phyloP scores from a whole-genome alignment of 2,113 vertebrate species.

The Amblyopsis rosae region DNA sequence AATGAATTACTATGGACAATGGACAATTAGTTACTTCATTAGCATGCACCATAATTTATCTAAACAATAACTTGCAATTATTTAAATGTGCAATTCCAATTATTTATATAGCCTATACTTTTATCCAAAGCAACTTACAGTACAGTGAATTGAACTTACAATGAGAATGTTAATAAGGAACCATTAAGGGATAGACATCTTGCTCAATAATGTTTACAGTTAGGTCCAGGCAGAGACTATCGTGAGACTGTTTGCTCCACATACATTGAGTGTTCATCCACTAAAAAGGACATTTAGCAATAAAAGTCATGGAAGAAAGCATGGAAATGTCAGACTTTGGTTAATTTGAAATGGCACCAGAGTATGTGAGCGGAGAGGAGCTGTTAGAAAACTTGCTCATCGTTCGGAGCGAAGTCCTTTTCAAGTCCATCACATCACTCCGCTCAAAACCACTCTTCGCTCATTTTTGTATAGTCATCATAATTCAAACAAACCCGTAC shows the following conservation, averaged over 20 bases:
- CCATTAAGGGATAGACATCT: background rate
- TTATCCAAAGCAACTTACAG: too few relatives aligned
- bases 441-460: too few relatives aligned
- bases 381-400: too few relatives aligned
- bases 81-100: background rate
- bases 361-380: too few relatives aligned
- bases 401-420: too few relatives aligned
- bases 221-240: constrained; percentile 8
- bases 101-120: too few relatives aligned
- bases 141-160: too few relatives aligned
- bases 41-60: background rate
- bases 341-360: constrained; percentile 33
- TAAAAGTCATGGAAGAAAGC: constrained; percentile 15
- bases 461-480: too few relatives aligned
- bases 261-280: background rate
- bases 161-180: too few relatives aligned
- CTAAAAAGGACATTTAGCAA: constrained; percentile 9
- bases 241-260: constrained; percentile 15
- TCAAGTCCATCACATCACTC: too few relatives aligned
- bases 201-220: background rate
- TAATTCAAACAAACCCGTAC: too few relatives aligned
- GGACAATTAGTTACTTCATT: background rate
- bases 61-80: background rate
- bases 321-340: constrained; percentile 47
- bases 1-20: background rate